Conservation (phyloP, 2,797 vertebrate species). For the Protonibea diacanthus region DNA sequence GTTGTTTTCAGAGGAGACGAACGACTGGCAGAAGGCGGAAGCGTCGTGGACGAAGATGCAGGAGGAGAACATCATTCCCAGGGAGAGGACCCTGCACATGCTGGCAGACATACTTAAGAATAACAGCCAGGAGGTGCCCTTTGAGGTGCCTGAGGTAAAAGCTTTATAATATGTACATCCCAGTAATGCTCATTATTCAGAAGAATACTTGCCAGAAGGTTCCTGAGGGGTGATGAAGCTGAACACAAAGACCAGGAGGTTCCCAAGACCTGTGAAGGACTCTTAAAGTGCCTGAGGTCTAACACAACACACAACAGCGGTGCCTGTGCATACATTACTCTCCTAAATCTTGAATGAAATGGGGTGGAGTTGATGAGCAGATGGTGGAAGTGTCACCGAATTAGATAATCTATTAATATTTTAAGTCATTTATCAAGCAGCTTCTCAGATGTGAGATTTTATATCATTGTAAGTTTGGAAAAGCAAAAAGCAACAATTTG, state of each 20-base stretch:
- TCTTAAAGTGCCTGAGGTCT: constrained; percentile 55
- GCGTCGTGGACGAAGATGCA: constrained; percentile 94
- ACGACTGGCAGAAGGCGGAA: constrained; percentile 90
- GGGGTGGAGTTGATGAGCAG: background rate
- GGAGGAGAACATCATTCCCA: constrained; percentile 94
- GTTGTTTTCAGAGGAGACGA: constrained; percentile 84
- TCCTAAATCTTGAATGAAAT: constrained; percentile 4
- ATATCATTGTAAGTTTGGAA: background rate
- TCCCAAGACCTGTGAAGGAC: constrained; percentile 28
- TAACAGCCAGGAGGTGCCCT: constrained; percentile 90
- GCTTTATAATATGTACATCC: background rate
- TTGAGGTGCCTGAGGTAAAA: constrained; percentile 91
- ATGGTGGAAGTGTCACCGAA: too few relatives aligned
- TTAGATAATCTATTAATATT: background rate
- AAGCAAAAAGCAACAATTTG: background rate
- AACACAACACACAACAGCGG: constrained; percentile 37
- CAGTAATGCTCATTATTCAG: constrained; percentile 43
- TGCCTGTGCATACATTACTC: background rate
- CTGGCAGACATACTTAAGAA: constrained; percentile 88
- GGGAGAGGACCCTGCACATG: constrained; percentile 87
- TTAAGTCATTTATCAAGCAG: background rate
- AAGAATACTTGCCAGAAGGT: constrained; percentile 49
- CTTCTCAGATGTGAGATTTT: background rate
- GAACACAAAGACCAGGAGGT: constrained; percentile 23
- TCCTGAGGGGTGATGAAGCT: constrained; percentile 25